Conservation (phyloP, 2,888 invertebrate genomes). For the Lycocerus yunnanus region DNA sequence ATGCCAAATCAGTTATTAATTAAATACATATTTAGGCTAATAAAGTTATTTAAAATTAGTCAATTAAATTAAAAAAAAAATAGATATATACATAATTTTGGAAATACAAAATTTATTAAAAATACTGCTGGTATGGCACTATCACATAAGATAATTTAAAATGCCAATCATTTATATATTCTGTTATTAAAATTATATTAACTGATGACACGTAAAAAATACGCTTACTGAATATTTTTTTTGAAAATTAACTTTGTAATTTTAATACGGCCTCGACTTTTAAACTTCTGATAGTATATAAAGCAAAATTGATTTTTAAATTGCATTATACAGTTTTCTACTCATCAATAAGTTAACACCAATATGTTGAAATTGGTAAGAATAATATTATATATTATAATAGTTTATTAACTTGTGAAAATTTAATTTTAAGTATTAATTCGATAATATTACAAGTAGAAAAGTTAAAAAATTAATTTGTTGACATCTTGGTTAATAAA, state of each 20-base stretch:
- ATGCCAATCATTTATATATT: not conserved
- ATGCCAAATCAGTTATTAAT: not conserved
- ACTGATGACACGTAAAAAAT: not conserved
- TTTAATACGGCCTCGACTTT: not conserved
- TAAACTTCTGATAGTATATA: not conserved
- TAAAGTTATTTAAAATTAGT: not conserved
- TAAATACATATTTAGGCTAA: too few species aligned
- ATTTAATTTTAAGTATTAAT: too few species aligned
- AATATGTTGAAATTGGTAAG: slow-evolving; percentile 12
- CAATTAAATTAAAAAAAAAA: not conserved
- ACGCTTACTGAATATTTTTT: not conserved
- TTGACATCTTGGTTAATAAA: too few species aligned
- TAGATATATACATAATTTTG: too few species aligned
- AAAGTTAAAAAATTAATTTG: too few species aligned
- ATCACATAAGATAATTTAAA: not conserved
- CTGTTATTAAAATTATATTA: not conserved
- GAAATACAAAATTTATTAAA: too few species aligned
- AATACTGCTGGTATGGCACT: not conserved
- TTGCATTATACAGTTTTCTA: not conserved
- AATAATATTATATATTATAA: not conserved
- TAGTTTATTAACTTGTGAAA: too few species aligned
- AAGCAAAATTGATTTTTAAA: not conserved
- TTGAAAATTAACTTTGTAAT: not conserved
- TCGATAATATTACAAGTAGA: too few species aligned
- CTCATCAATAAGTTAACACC: not conserved